Conservation (phyloP, 2,888 invertebrate species). For the Rhingia rostrata region DNA sequence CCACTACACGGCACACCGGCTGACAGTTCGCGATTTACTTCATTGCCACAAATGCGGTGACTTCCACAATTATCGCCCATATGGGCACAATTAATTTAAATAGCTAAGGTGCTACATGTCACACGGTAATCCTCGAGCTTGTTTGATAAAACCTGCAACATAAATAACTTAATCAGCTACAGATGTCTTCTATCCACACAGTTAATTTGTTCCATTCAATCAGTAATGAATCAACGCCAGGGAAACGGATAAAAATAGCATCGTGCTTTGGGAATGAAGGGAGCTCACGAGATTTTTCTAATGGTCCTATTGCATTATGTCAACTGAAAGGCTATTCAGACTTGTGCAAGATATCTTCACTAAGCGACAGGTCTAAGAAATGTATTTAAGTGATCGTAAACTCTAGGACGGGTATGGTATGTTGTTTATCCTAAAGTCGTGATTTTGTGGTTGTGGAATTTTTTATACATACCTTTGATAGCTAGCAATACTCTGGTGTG, state of each 20-base stretch:
- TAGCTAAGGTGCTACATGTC: slow-evolving; percentile 47
- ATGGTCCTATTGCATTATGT: background rate
- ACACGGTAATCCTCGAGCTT: slow-evolving; percentile 48
- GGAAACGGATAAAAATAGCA: background rate
- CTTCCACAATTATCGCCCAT: slow-evolving; percentile 47
- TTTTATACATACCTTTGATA: too few species aligned
- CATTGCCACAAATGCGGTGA: background rate
- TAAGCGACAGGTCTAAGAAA: background rate
- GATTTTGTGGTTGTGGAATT: too few species aligned
- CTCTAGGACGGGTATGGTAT: background rate
- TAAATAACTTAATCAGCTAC: slow-evolving; percentile 51
- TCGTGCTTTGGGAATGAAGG: background rate
- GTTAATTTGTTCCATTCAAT: slow-evolving; percentile 20
- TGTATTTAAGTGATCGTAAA: background rate
- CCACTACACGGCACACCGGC: background rate
- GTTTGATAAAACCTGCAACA: slow-evolving; percentile 40
- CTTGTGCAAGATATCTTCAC: background rate
- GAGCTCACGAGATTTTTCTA: background rate
- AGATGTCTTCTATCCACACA: slow-evolving; percentile 16
- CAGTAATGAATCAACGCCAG: background rate
- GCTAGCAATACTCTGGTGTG: too few species aligned
- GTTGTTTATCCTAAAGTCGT: too few species aligned
- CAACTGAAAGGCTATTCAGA: background rate
- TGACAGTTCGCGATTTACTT: background rate
- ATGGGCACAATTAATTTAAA: slow-evolving; percentile 58